Percentiles rank a stretch among this genome's conserved stretches.
Conservation (phyloP, 2,888 invertebrate species). For the Athripsodes cinereus region DNA sequence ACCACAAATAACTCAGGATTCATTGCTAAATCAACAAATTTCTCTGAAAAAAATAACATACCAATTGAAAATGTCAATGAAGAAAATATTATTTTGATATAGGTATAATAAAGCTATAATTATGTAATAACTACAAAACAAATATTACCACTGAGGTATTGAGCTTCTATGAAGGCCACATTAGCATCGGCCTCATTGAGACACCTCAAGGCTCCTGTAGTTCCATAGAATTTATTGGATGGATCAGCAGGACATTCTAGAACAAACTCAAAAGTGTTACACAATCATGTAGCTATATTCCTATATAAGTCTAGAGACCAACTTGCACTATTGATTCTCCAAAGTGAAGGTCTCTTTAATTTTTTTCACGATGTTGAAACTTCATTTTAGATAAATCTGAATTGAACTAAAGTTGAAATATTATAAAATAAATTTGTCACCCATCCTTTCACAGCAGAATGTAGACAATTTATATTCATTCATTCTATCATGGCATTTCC, state of each 20-base stretch:
- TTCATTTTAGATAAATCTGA: too few relatives aligned
- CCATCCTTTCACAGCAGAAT: too few relatives aligned
- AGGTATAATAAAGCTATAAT: not conserved
- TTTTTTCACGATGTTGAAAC: too few relatives aligned
- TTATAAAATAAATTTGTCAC: too few relatives aligned
- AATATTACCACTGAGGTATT: constrained; percentile 41
- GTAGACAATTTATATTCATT: too few relatives aligned
- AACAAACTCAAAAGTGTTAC: constrained; percentile 15
- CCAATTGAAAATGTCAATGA: too few relatives aligned
- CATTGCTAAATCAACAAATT: constrained; percentile 6
- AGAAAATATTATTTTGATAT: not conserved
- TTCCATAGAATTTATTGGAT: constrained; percentile 52
- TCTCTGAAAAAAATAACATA: constrained; percentile 9
- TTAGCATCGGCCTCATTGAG: constrained; percentile 47
- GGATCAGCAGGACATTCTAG: constrained; percentile 48
- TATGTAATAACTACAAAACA: not conserved
- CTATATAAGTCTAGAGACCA: too few relatives aligned
- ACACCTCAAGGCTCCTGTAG: constrained; percentile 55
- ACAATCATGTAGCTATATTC: not conserved
- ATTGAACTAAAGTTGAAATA: too few relatives aligned
- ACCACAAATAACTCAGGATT: constrained; percentile 43
- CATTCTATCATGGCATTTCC: too few relatives aligned
- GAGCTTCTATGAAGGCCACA: constrained; percentile 54
- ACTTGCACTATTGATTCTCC: too few relatives aligned
- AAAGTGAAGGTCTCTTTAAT: too few relatives aligned